A percentile compares a stretch with the other conserved stretches of the same genome.
phyloP scores from a whole-genome alignment of 2,113 vertebrate species.

The Cervus canadensis region DNA sequence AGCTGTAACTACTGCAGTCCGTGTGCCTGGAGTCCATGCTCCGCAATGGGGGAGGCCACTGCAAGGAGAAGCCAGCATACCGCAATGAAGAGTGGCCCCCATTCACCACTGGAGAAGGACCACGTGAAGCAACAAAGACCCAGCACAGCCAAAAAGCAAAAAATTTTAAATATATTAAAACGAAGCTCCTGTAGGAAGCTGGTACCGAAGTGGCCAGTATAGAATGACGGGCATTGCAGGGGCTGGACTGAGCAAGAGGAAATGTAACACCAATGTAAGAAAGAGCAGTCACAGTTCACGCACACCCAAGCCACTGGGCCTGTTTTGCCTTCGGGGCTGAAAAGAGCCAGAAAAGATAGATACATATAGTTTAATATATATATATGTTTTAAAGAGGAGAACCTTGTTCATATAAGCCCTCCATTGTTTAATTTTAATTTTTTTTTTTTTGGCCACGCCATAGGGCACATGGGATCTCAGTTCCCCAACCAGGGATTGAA shows the following conservation, averaged over 20 bases:
- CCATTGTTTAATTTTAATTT: background rate
- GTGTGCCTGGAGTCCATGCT: background rate
- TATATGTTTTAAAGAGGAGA: background rate
- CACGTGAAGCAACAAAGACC: background rate
- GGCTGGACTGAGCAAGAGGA: background rate
- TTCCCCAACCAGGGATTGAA: background rate
- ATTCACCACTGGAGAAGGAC: background rate
- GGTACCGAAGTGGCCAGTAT: background rate
- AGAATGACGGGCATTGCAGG: background rate
- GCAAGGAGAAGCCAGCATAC: background rate
- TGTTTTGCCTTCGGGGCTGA: background rate
- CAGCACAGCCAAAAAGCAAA: background rate
- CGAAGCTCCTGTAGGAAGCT: background rate
- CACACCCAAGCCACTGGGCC: no score
- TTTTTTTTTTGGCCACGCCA: background rate
- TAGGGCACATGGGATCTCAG: background rate
- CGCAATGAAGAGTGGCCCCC: background rate
- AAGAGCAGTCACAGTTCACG: background rate
- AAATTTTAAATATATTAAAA: background rate
- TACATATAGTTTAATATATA: background rate
- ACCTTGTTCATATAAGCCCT: background rate
- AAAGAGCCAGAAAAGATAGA: background rate
- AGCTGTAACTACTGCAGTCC: background rate
- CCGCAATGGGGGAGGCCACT: fast-evolving
- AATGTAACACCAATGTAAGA: background rate